Conservation (phyloP, 2,888 invertebrate genomes). For the Coelinius sp. region DNA sequence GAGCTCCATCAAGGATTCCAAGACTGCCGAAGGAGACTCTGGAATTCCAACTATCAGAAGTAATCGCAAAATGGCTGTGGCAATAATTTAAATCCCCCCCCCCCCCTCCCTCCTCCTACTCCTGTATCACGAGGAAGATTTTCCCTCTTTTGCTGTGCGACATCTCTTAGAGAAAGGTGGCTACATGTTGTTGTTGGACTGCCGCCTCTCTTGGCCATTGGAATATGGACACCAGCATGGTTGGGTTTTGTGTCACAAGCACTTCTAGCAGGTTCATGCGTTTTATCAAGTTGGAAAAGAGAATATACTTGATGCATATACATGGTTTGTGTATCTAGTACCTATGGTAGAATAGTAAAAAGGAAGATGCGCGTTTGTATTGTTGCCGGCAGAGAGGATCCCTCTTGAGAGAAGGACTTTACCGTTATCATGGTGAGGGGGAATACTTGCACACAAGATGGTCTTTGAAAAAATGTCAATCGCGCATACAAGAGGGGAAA, state of each 20-base stretch:
- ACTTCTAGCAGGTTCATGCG: not conserved
- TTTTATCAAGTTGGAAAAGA: constrained; percentile 25
- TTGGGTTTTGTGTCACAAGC: not conserved
- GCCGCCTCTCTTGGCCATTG: not conserved
- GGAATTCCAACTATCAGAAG: constrained; percentile 66
- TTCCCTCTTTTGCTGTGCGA: constrained; percentile 40
- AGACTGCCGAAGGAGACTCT: constrained; percentile 55
- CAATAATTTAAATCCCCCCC: constrained; percentile 61
- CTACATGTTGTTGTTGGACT: constrained; percentile 15
- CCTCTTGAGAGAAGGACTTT: constrained; percentile 7
- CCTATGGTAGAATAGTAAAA: constrained; percentile 5
- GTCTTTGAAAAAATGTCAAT: constrained; percentile 29
- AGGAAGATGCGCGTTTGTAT: constrained; percentile 38
- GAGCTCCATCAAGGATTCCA: constrained; percentile 54
- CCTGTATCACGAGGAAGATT: constrained; percentile 34
- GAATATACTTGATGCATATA: constrained; percentile 35
- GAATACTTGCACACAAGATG: not conserved
- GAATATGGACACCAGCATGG: constrained; percentile 26
- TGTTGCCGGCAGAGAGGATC: constrained; percentile 35
- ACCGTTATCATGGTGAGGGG: constrained; percentile 33
- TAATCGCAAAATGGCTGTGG: constrained; percentile 63
- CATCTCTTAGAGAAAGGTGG: constrained; percentile 25
- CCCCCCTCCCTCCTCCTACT: not conserved
- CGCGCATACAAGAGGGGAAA: constrained; percentile 17
- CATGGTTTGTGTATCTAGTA: constrained; percentile 20